These are phyloP conservation scores for Chamaetylas fuelleborni DNA, from an alignment of 2,113 vertebrate species.

Conservation along the genomic window DNA sequence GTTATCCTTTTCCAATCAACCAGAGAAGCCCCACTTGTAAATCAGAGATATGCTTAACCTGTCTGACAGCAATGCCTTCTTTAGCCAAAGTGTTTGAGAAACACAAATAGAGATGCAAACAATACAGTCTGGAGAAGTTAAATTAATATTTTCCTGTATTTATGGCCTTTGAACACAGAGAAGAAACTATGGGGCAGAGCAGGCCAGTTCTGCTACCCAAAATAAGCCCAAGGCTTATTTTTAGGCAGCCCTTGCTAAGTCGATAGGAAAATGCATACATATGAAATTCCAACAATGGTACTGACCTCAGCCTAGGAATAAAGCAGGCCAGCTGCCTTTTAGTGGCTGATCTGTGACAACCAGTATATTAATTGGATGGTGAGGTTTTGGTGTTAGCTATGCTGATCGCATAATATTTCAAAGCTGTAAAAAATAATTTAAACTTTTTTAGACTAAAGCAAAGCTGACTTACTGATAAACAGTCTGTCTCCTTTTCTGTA, in stretches of 20 bases:
- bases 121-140: not conserved
- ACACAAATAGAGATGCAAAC: not conserved
- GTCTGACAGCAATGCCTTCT: not conserved
- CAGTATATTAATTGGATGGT: not conserved
- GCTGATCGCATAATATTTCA: not conserved
- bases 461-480: not conserved
- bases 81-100: not conserved
- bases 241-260: not conserved
- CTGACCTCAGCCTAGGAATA: not conserved
- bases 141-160: not conserved
- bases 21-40: not conserved
- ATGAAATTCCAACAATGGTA: not conserved
- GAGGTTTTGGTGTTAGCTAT: not conserved
- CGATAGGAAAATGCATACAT: not conserved
- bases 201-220: not conserved
- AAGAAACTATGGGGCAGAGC: not conserved
- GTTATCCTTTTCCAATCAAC: not conserved
- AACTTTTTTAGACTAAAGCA: not conserved
- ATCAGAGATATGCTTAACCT: not conserved
- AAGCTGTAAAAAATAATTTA: not conserved
- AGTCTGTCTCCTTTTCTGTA: not conserved
- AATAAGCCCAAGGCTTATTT: not conserved
- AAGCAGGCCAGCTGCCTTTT: not conserved
- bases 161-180: not conserved
- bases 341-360: not conserved